These are phyloP conservation scores for Drosophila varians DNA, from an alignment of 1,140 invertebrate genomes.

Conservation along the genomic window DNA sequence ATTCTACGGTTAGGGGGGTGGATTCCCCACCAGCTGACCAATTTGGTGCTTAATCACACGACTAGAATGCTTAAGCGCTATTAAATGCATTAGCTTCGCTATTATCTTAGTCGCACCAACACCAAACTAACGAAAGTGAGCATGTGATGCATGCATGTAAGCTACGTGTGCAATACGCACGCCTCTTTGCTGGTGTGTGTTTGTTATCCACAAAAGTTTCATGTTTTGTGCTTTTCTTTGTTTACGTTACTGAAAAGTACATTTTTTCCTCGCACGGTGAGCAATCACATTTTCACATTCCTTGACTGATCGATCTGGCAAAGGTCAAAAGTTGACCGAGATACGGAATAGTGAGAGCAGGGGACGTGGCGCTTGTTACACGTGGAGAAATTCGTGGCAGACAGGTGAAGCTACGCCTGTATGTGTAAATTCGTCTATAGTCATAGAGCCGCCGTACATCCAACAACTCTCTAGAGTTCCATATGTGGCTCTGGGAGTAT, in stretches of 20 bases:
- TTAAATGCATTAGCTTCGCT: conserved; percentile 16
- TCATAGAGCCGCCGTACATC: conserved; percentile 1
- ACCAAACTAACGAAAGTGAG: background rate
- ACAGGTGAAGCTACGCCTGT: conserved; percentile 15
- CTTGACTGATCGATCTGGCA: conserved; percentile 5
- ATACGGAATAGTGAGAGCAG: background rate
- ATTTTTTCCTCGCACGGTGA: conserved; percentile 15
- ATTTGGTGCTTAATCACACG: conserved; percentile 39
- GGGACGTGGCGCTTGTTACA: conserved; percentile 66
- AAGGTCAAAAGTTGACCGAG: conserved; percentile 23
- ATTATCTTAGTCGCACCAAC: conserved; percentile 11
- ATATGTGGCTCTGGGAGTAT: conserved; percentile 75
- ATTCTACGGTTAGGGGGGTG: background rate
- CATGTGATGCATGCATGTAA: conserved; percentile 29
- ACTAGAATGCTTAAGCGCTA: conserved; percentile 20
- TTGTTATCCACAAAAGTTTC: conserved; percentile 44
- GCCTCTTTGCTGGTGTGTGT: conserved; percentile 13
- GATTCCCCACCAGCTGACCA: conserved; percentile 25
- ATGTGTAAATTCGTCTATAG: conserved; percentile 7
- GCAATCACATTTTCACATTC: conserved; percentile 17
- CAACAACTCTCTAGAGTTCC: conserved; percentile 27
- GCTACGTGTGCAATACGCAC: conserved; percentile 24
- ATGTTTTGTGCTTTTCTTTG: conserved; percentile 60
- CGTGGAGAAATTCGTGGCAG: conserved; percentile 45
- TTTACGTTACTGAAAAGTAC: conserved; percentile 60